A percentile compares a stretch with the other conserved stretches of the same genome.
Conservation (phyloP, 2,113 vertebrate species). For the Hippocampus guttulatus region DNA sequence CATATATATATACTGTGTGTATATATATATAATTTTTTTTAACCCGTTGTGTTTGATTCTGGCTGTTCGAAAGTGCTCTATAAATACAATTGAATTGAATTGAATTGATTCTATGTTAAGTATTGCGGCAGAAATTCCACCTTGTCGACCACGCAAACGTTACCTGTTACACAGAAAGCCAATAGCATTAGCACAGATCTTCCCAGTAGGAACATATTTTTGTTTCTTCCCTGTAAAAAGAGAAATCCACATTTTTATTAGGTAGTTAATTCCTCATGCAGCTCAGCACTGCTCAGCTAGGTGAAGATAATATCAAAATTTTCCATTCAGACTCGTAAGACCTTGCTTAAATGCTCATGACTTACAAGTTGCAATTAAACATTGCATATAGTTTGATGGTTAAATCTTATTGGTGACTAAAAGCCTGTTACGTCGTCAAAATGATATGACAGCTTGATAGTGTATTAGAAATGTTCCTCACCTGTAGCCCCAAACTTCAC, state of each 20-base stretch:
- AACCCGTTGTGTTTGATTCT: background rate
- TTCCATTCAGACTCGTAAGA: background rate
- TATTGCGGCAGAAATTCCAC: background rate
- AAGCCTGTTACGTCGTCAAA: background rate
- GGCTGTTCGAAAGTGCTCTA: no score
- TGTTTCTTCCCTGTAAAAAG: constrained; percentile 26
- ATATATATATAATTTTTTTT: no score
- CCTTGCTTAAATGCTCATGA: background rate
- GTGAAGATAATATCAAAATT: background rate
- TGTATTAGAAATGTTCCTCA: constrained; percentile 31
- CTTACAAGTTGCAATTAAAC: background rate
- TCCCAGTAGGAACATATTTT: constrained; percentile 38
- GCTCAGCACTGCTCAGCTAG: background rate
- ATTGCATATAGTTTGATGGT: background rate
- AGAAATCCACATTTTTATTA: constrained; percentile 14
- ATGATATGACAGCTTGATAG: background rate
- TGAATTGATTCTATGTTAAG: background rate
- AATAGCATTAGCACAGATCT: constrained; percentile 47
- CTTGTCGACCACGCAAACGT: background rate
- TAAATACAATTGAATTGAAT: no score
- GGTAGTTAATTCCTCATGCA: background rate
- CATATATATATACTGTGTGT: background rate
- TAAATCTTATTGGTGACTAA: background rate
- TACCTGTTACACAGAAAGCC: constrained; percentile 44
- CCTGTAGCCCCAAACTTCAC: constrained; percentile 32